Conservation (phyloP, 2,888 invertebrate species). For the Dyspetes luteomarginatus region DNA sequence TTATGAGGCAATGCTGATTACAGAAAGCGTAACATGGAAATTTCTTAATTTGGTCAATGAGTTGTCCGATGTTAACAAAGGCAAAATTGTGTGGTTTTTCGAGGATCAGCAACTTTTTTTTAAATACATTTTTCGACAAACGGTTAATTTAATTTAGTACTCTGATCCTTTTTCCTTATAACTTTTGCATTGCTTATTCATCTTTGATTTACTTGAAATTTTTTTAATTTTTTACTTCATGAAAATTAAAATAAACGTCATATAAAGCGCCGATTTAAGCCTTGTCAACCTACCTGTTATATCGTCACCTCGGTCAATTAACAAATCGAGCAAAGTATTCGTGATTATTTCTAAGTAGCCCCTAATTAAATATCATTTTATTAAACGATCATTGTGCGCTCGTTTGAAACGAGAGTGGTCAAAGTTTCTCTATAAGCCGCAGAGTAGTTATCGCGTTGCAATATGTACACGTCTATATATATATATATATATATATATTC, state of each 20-base stretch:
- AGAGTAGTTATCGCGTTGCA: background rate
- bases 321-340: conserved; percentile 35
- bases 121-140: background rate
- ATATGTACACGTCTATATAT: background rate
- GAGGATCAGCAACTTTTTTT: no score
- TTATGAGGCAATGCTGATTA: no score
- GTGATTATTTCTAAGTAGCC: conserved; percentile 1
- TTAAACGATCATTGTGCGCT: conserved; percentile 42
- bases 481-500: background rate
- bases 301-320: conserved; percentile 33
- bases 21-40: no score
- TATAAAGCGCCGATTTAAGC: background rate
- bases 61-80: no score
- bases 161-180: background rate
- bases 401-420: background rate
- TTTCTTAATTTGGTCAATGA: no score
- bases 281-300: background rate
- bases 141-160: background rate
- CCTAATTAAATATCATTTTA: conserved; percentile 56
- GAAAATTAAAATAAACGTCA: background rate
- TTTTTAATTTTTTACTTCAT: background rate
- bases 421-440: conserved; percentile 2
- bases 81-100: no score
- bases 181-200: background rate
- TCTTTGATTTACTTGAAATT: no score